Percentiles rank a stretch among this genome's conserved stretches.
These are phyloP conservation scores for Drosophila multiciliata DNA, from an alignment of 2,888 invertebrate species.

Conservation along the genomic window DNA sequence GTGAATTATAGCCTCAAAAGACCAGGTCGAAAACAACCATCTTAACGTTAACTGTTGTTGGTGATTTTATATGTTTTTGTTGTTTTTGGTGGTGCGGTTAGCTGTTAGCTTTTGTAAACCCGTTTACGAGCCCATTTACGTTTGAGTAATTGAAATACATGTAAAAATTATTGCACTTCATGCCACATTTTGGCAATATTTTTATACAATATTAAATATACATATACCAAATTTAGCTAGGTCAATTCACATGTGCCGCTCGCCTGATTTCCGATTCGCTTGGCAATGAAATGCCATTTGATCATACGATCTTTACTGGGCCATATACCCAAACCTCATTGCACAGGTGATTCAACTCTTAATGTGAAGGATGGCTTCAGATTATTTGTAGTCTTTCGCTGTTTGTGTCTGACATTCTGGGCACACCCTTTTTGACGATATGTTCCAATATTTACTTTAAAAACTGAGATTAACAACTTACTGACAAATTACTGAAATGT, in stretches of 20 bases:
- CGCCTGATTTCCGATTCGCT: conserved; percentile 68
- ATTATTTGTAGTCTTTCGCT: conserved; percentile 17
- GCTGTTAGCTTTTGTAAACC: conserved; percentile 56
- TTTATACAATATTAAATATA: conserved; percentile 42
- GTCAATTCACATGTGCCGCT: conserved; percentile 55
- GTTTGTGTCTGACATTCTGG: conserved; percentile 41
- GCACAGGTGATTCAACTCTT: conserved; percentile 70
- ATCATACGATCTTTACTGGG: conserved; percentile 66
- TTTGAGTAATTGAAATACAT: conserved; percentile 71
- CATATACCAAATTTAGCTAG: conserved; percentile 44
- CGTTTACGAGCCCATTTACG: conserved; percentile 51
- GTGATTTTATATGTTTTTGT: conserved; percentile 12
- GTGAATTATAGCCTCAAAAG: conserved; percentile 69
- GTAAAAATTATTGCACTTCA: conserved; percentile 72
- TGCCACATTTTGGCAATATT: conserved; percentile 69
- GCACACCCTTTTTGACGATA: conserved; percentile 38
- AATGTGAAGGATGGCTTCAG: conserved; percentile 68
- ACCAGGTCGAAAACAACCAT: conserved; percentile 16
- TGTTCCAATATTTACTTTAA: conserved; percentile 20
- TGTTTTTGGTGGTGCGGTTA: conserved; percentile 10
- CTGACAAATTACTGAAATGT: neutral
- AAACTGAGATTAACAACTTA: neutral
- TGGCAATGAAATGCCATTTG: conserved; percentile 76
- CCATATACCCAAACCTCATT: conserved; percentile 32
- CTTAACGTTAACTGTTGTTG: conserved; percentile 8